phyloP scores from a whole-genome alignment of 2,113 vertebrate species.

The Megaceryle maxima region DNA sequence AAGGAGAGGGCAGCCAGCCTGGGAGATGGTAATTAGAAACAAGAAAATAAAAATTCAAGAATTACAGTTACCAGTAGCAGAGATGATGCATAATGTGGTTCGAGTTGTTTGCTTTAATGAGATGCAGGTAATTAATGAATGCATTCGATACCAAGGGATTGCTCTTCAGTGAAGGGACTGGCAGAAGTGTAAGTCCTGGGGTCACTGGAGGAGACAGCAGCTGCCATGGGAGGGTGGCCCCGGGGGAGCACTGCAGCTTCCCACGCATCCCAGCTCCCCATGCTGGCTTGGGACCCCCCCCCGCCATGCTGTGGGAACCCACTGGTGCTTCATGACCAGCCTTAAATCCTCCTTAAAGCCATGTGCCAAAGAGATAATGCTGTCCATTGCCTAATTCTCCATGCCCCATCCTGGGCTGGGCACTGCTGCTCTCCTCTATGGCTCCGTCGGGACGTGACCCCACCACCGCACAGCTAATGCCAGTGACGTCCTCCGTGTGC shows the following conservation, averaged over 20 bases:
- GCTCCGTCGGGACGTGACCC: background rate
- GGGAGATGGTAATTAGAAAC: background rate
- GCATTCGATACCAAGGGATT: background rate
- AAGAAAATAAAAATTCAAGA: background rate
- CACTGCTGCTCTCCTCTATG: background rate
- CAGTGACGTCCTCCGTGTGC: background rate
- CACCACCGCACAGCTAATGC: background rate
- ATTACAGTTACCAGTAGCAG: background rate
- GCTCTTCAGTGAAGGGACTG: background rate
- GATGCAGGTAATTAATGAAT: background rate
- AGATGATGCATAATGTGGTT: background rate
- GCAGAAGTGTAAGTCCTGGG: background rate
- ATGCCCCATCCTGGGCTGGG: background rate
- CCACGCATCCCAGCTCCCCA: accelerated
- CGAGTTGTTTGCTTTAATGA: background rate
- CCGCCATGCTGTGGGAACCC: accelerated
- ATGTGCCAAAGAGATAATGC: accelerated
- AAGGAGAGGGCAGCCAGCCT: background rate
- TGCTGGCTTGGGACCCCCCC: background rate
- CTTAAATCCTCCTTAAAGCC: background rate
- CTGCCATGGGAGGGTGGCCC: background rate
- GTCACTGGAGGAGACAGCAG: background rate
- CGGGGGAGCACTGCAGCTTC: accelerated
- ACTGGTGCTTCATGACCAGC: accelerated
- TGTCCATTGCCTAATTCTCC: background rate